phyloP scores from a whole-genome alignment of 2,797 vertebrate genomes.

The Phylloscopus collybita region DNA sequence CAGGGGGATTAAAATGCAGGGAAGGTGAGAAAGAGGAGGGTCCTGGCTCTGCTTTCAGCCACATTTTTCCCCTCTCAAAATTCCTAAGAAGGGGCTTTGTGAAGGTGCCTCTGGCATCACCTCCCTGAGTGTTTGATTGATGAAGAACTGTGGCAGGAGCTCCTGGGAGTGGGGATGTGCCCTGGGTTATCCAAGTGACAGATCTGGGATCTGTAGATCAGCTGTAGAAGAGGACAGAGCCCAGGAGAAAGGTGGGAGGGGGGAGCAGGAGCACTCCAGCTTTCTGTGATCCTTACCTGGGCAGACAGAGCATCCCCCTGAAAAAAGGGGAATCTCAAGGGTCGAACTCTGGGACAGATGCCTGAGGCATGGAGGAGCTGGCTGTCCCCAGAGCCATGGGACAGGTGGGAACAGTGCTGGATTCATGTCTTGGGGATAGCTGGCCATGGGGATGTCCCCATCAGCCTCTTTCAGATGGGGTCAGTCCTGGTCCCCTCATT shows the following conservation, averaged over 20 bases:
- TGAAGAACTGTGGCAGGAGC: neutral
- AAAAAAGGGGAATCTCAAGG: neutral
- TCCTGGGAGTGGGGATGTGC: neutral
- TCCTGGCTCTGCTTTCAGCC: neutral
- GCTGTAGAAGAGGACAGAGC: neutral
- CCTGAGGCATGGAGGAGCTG: neutral
- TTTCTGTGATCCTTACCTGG: neutral
- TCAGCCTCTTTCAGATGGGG: neutral
- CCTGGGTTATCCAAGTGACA: neutral
- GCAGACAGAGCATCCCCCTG: neutral
- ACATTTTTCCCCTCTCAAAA: neutral
- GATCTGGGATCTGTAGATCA: neutral
- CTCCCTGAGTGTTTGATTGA: neutral
- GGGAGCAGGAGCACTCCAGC: neutral
- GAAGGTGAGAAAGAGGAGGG: neutral
- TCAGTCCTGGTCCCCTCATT: neutral
- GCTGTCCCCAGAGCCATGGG: neutral
- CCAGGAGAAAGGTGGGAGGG: neutral
- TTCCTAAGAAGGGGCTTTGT: neutral
- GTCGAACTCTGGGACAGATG: neutral
- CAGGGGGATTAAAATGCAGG: neutral
- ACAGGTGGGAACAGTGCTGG: neutral
- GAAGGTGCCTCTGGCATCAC: neutral
- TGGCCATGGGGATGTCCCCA: neutral
- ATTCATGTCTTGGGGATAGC: rapidly evolving